Conservation (phyloP, 2,888 invertebrate genomes). For the Sicus ferrugineus region DNA sequence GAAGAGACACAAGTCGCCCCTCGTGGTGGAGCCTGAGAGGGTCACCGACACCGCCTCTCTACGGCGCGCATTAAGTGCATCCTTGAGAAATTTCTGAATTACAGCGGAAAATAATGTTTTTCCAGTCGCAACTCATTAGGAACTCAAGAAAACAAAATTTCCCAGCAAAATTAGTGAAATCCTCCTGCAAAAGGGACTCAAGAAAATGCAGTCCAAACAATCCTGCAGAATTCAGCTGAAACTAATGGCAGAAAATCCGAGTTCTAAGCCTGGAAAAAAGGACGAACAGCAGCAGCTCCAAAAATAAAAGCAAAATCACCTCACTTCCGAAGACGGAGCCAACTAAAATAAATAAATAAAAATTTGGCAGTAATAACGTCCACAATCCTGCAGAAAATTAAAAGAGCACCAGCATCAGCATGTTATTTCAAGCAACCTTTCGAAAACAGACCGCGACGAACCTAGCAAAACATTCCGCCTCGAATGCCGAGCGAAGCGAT, state of each 20-base stretch:
- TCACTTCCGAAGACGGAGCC: neutral
- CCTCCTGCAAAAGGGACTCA: neutral
- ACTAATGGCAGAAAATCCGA: neutral
- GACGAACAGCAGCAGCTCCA: neutral
- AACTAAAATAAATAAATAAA: neutral
- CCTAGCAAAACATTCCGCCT: neutral
- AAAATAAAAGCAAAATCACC: conserved; percentile 4
- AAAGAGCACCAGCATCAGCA: neutral
- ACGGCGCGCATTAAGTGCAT: neutral
- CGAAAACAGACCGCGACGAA: neutral
- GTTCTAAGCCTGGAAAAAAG: neutral
- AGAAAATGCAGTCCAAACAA: neutral
- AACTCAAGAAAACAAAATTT: neutral
- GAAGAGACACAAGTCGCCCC: neutral
- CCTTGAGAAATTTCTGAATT: neutral
- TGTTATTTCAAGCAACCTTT: conserved; percentile 6
- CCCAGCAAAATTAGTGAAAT: neutral
- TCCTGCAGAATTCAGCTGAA: neutral
- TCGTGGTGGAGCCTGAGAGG: neutral
- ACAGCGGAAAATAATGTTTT: neutral
- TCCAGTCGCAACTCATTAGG: neutral
- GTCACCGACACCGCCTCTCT: neutral
- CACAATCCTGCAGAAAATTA: conserved; percentile 1
- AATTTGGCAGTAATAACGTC: neutral
- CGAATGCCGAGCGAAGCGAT: neutral